Evolutionary conservation across 2,888 invertebrate genomes (phyloP), one percentile per base, ranked within the genome.

Genomic region (Nomada fabriciana): DNA sequence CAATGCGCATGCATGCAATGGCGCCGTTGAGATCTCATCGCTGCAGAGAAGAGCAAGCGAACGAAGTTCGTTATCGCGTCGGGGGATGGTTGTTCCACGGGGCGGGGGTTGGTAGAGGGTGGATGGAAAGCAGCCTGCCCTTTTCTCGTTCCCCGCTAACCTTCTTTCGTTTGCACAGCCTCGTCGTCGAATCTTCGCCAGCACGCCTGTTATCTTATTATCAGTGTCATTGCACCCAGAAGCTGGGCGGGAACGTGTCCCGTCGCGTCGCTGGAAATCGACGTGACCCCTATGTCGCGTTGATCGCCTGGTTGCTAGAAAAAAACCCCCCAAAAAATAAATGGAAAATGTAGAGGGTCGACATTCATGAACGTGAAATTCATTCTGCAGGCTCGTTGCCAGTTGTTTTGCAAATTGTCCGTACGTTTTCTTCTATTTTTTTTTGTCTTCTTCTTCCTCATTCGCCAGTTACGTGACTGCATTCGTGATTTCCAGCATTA

Each of bases 171-270:
- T 65, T 43, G 47, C 43, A 15, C 42, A 20, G 9, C 18, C 67
- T 25, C n/a, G 55, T 11, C 47, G 75, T 43, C 50, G 69, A 63
- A 52, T 78, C 70, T 60, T 65, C 5, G n/a, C 53, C 9, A 15
- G 47, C 36, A 1, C 64, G 20, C 18, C 5, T 53, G 71, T 80
- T 80, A 80, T 80, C 80, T 72, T 71, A 78, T 80, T 78, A 80
- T 78, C 80, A 42, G 50, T 36, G 47, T 60, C 67, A 80, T 80
- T 78, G 80, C 71, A 43, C 71, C 55, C 52, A 53, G 61, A 63
- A 55, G 59, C 77, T 53, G 76, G 71, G 60, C 65, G 70, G 60
- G 47, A 61, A 50, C 71, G 76, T n/a, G 61, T 42, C 60, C 64
- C 59, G 25, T 11, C 43, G 5, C 36, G 36, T 10, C 23, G 36